A percentile compares a stretch with the other conserved stretches of the same genome.
These are phyloP conservation scores for Panagrolaimus sp. DNA, from an alignment of 1,140 invertebrate genomes.

Conservation along the genomic window DNA sequence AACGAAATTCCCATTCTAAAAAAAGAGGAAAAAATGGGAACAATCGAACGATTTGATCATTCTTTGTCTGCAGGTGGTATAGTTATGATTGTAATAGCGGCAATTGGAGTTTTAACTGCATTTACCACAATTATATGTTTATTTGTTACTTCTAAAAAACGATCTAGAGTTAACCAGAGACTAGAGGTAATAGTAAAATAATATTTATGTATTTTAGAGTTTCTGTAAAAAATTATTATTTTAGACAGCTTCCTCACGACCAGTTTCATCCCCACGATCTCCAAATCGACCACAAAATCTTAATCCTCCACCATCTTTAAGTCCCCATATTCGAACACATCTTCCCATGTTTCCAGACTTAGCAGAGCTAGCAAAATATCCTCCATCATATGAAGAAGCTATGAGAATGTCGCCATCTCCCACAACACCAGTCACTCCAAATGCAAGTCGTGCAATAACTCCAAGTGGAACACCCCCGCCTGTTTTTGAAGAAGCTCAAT, in stretches of 20 bases:
- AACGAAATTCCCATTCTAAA: too few species aligned
- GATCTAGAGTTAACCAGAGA: not conserved
- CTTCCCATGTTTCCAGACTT: conserved; percentile 9
- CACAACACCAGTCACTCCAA: not conserved
- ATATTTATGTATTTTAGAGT: not conserved
- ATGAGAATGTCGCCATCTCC: not conserved
- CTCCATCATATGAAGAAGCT: conserved; percentile 9
- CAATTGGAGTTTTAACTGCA: conserved; percentile 4
- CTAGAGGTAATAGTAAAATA: conserved; percentile 10
- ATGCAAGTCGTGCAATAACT: not conserved
- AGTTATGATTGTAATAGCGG: conserved; percentile 10
- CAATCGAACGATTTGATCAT: not conserved
- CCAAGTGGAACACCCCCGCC: not conserved
- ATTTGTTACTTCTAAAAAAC: conserved; percentile 11
- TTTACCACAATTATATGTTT: conserved; percentile 8
- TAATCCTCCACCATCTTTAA: not conserved
- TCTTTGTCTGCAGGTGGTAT: conserved; percentile 6
- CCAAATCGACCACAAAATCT: not conserved
- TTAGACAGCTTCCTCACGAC: not conserved
- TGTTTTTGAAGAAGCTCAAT: not conserved
- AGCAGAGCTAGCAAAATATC: not conserved
- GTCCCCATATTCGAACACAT: not conserved
- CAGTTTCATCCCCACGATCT: not conserved
- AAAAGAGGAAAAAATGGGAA: not conserved
- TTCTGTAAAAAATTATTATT: not conserved